Evolutionary conservation across 2,797 vertebrate species (phyloP), one percentile per base, ranked within the genome.

Genomic region (Oreochromis mossambicus): DNA sequence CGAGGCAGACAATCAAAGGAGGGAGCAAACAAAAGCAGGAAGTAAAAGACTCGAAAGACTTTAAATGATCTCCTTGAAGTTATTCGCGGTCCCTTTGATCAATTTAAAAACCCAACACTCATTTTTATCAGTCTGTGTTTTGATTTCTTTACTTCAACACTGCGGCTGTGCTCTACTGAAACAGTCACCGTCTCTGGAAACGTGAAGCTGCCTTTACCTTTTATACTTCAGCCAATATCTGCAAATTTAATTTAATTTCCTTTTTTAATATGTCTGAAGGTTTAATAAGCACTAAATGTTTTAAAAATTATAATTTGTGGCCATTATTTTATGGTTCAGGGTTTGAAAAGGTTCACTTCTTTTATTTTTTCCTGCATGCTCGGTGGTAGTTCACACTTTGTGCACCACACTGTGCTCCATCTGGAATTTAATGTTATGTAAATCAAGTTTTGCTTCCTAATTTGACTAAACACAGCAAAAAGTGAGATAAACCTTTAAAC

Each of bases 281-380:
- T 63, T 19, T 13, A 38, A n/a, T 63, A 38, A 38, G 19, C 34
- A 63, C 6, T 5, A n/a, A 1, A 4, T 3, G 11, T 10, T 10
- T 3, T 1, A 7, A 21, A 26, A 58, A 17, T 32, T 6, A 58
- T 0, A 2, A 61, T 19, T 61, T 34, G 3, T 0, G 0, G 8
- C 3, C 5, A 38, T n/a, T 63, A 2, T 36, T 63, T n/a, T 7
- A 63, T 2, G 4, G 10, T 38, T 46, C 13, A 15, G 34, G 6
- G 34, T 38, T 63, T n/a, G 19, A 63, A 38, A 63, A 36, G 58
- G 19, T 13, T 63, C 10, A 38, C 4, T n/a, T 12, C n/a, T 21
- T 63, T n/a, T 5, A 38, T 38, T 63, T 38, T 13, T 63, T 13
- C 19, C 19, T 63, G 58, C 32, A 38, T 38, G 24, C 21, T 73